phyloP scores from a whole-genome alignment of 1,140 invertebrate species.

The Dryas iulia region DNA sequence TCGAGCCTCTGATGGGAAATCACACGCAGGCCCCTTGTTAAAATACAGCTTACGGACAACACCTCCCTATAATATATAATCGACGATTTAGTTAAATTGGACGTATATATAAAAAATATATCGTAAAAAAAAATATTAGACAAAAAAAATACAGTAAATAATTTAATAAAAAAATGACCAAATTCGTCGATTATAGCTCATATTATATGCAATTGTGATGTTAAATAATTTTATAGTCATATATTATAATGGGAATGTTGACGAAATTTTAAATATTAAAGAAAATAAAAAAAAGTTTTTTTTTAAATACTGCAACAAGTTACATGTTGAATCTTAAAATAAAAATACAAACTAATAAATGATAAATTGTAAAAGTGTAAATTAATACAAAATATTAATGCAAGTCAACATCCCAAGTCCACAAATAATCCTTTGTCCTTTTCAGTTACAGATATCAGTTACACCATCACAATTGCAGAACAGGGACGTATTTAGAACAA shows the following conservation, averaged over 20 bases:
- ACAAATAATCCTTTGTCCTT: no score
- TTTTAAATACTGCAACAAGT: no score
- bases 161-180: neutral
- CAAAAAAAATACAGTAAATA: neutral
- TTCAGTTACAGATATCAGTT: no score
- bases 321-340: no score
- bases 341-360: no score
- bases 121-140: neutral
- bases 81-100: slow-evolving; percentile 7
- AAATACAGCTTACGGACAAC: slow-evolving; percentile 13
- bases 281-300: no score
- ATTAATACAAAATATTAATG: no score
- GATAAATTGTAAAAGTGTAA: no score
- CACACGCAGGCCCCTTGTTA: slow-evolving; percentile 23
- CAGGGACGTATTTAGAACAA: neutral
- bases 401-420: no score
- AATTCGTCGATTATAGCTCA: neutral
- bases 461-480: neutral
- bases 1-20: slow-evolving; percentile 22
- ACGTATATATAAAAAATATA: slow-evolving; percentile 4
- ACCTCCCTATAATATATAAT: slow-evolving; percentile 6
- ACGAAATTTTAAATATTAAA: no score
- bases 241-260: no score
- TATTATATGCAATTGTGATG: neutral
- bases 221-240: neutral